Evolutionary conservation across 2,888 invertebrate species (phyloP).

Genomic region (Ectobius pallidus): DNA sequence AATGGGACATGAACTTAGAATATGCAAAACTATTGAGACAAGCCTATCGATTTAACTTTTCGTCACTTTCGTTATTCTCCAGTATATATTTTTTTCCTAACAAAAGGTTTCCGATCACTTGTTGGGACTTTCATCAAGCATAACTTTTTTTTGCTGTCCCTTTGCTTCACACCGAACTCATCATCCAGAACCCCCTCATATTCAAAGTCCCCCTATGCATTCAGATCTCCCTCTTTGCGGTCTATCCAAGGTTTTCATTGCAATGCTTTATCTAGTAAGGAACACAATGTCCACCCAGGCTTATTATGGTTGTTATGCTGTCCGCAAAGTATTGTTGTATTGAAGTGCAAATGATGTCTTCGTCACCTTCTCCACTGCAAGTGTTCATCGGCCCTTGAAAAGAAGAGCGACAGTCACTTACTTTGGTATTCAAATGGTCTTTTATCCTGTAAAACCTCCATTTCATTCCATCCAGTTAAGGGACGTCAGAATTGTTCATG

Average conservation of each 20-base stretch:
- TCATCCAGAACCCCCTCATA: not conserved
- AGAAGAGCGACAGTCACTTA: no score
- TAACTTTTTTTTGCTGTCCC: not conserved
- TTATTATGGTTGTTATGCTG: not conserved
- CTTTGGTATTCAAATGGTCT: no score
- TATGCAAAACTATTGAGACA: no score
- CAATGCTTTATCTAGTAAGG: not conserved
- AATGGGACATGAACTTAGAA: no score
- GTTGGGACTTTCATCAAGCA: not conserved
- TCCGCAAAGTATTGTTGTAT: not conserved
- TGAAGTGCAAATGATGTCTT: conserved; percentile 11
- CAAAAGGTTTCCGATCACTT: not conserved
- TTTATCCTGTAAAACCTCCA: no score
- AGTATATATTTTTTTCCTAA: not conserved
- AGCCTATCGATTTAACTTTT: no score
- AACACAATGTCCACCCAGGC: not conserved
- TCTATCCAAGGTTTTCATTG: not conserved
- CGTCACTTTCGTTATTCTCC: no score
- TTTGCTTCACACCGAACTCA: not conserved
- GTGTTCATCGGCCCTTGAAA: no score
- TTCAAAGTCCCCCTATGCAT: not conserved
- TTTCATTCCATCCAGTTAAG: no score
- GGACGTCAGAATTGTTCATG: no score
- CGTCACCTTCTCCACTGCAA: not conserved
- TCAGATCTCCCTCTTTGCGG: not conserved